Evolutionary conservation across 2,797 vertebrate species (phyloP).

Genomic region (Rhabdophis nuchalis): DNA sequence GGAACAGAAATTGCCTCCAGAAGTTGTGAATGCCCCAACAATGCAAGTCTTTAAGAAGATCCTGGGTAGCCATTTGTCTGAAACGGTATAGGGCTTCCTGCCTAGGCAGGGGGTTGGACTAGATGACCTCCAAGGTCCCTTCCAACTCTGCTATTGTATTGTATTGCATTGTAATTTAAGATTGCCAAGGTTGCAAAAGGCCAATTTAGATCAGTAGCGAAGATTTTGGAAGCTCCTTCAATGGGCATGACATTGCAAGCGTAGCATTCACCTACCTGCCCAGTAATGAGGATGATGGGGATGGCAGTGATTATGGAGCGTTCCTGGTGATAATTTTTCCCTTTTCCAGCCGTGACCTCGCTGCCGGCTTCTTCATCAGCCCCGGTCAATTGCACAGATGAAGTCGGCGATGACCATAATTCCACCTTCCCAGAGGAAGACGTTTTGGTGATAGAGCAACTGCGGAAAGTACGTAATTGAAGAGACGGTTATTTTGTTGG

Average conservation of each 20-base stretch:
- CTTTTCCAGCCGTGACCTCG: constrained; percentile 56
- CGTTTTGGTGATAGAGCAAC: constrained; percentile 82
- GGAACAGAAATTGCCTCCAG: too few species aligned
- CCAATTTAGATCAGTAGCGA: neutral
- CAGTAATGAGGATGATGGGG: neutral
- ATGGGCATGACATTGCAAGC: accelerated
- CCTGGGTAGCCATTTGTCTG: too few species aligned
- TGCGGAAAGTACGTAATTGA: constrained; percentile 79
- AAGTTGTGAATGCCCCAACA: too few species aligned
- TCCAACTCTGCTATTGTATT: too few species aligned
- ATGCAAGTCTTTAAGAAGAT: too few species aligned
- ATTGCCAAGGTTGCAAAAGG: neutral
- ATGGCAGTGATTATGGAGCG: neutral
- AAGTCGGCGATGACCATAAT: constrained; percentile 59
- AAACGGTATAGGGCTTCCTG: too few species aligned
- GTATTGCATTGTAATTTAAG: too few species aligned
- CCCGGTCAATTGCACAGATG: constrained; percentile 56
- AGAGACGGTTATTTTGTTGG: neutral
- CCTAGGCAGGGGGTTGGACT: too few species aligned
- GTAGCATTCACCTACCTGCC: accelerated
- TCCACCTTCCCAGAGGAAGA: constrained; percentile 78
- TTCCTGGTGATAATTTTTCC: neutral
- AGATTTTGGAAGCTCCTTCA: neutral
- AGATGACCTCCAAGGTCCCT: too few species aligned
- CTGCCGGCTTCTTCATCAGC: constrained; percentile 57